Evolutionary conservation across 1,140 invertebrate genomes (phyloP).

Genomic region (Leptinotarsa defecta): DNA sequence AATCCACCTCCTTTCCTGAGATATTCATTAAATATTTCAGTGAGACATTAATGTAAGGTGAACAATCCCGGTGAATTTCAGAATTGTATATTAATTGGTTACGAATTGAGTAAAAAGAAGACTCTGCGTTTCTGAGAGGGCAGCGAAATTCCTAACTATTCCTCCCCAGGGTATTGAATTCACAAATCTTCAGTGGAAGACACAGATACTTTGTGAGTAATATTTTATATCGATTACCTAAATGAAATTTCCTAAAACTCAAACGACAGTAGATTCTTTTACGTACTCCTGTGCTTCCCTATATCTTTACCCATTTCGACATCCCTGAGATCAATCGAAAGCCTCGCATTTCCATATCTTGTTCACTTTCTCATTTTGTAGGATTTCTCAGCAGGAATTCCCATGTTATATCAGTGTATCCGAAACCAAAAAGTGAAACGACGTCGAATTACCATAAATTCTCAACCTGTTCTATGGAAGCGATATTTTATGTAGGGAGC

Average conservation of each 20-base stretch:
- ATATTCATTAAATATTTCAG: too few relatives aligned
- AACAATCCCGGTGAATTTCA: too few relatives aligned
- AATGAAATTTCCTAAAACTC: neutral
- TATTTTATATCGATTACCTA: neutral
- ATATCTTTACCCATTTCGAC: neutral
- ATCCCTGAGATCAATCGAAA: constrained; percentile 11
- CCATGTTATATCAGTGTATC: constrained; percentile 12
- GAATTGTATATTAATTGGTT: too few relatives aligned
- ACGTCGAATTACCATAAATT: constrained; percentile 26
- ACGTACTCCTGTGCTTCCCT: neutral
- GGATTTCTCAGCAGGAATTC: constrained; percentile 18
- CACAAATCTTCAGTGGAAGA: too few relatives aligned
- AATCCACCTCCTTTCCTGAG: too few relatives aligned
- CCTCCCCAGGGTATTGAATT: too few relatives aligned
- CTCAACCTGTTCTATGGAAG: constrained; percentile 14
- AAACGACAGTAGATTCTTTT: neutral
- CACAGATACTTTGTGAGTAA: neutral
- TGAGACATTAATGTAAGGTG: too few relatives aligned
- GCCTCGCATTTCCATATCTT: neutral
- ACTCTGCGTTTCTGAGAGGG: too few relatives aligned
- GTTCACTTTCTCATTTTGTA: constrained; percentile 12
- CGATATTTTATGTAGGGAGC: constrained; percentile 12
- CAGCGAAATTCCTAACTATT: too few relatives aligned
- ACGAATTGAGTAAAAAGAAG: too few relatives aligned
- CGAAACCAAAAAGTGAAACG: constrained; percentile 15